phyloP scores from a whole-genome alignment of 1,140 invertebrate species.

The Chironomus striatipennis region DNA sequence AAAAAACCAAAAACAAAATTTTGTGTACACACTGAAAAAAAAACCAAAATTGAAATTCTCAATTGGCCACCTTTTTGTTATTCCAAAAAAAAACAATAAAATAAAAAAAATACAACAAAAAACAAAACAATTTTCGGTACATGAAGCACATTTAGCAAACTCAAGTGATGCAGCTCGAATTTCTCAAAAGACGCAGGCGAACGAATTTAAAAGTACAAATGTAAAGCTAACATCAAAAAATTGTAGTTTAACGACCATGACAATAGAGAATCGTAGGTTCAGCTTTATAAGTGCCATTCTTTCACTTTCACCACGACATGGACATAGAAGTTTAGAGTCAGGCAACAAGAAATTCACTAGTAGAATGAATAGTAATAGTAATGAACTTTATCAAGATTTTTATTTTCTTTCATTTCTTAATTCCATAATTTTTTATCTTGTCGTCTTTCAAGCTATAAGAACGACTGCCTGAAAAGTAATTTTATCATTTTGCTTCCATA shows the following conservation, averaged over 20 bases:
- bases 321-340: neutral
- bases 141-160: neutral
- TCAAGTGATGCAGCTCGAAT: neutral
- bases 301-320: conserved; percentile 2
- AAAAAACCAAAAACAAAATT: neutral
- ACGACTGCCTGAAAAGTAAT: too few relatives aligned
- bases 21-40: neutral
- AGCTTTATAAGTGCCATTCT: neutral
- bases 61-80: too few relatives aligned
- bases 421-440: too few relatives aligned
- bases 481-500: too few relatives aligned
- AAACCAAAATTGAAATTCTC: too few relatives aligned
- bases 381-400: neutral
- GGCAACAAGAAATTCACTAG: conserved; percentile 1
- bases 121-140: too few relatives aligned
- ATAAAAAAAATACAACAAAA: too few relatives aligned
- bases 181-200: neutral
- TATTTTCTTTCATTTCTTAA: neutral
- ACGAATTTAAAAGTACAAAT: conserved; percentile 16
- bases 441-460: too few relatives aligned
- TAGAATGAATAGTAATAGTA: neutral
- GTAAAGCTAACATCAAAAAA: neutral
- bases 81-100: too few relatives aligned
- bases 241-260: neutral
- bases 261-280: conserved; percentile 1